These are phyloP conservation scores for Paramormyrops hopkinsi DNA, from an alignment of 2,797 vertebrate species.

Conservation along the genomic window DNA sequence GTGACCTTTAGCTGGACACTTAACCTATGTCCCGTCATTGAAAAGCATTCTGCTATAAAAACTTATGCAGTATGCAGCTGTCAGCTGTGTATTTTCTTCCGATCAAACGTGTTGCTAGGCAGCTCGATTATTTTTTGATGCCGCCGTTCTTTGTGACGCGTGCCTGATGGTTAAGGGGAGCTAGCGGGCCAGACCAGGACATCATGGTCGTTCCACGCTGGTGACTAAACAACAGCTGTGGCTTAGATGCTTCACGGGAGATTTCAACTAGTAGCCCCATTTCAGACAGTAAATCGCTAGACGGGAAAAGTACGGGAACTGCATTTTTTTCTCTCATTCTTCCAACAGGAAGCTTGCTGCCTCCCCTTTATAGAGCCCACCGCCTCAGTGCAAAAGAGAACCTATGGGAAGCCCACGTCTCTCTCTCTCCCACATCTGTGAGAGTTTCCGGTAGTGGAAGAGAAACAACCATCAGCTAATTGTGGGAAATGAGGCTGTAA, in stretches of 20 bases:
- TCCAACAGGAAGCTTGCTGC: neutral
- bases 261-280: neutral
- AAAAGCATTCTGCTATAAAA: neutral
- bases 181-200: neutral
- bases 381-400: neutral
- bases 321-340: neutral
- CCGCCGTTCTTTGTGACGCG: neutral
- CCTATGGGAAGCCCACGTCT: neutral
- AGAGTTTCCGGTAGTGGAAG: constrained; percentile 32
- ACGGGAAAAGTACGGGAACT: neutral
- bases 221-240: constrained; percentile 5
- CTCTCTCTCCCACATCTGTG: neutral
- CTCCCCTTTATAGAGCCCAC: neutral
- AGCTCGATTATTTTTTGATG: neutral
- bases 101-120: neutral
- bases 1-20: neutral
- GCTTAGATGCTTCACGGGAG: neutral
- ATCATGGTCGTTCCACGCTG: neutral
- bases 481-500: constrained; percentile 62
- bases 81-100: neutral
- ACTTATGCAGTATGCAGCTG: neutral
- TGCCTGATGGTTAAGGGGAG: neutral
- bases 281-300: neutral
- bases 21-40: neutral
- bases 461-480: constrained; percentile 63